These are phyloP conservation scores for Bombus terrestris DNA, from an alignment of 1,140 invertebrate genomes.

Conservation along the genomic window DNA sequence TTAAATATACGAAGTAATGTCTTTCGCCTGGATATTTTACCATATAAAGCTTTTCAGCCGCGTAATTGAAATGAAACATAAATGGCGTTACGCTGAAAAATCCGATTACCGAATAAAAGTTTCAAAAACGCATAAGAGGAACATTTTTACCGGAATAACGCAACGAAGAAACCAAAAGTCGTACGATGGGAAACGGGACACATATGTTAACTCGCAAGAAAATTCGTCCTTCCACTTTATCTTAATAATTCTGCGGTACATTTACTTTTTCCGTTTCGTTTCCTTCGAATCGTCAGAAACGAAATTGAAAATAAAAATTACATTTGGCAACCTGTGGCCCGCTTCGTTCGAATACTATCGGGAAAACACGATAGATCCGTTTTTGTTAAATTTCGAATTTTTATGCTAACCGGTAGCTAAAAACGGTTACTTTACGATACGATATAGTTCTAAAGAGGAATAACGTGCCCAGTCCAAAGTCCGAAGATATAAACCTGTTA, in stretches of 20 bases:
- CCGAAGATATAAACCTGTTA: background rate
- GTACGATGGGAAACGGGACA: background rate
- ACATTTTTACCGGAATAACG: background rate
- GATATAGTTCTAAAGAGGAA: background rate
- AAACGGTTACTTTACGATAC: background rate
- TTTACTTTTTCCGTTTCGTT: background rate
- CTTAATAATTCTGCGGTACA: background rate
- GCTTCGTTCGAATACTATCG: background rate
- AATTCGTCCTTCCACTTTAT: background rate
- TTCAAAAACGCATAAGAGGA: constrained; percentile 1
- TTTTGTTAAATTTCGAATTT: background rate
- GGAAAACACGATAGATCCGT: background rate
- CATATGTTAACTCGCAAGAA: background rate
- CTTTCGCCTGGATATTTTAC: background rate
- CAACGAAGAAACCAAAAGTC: background rate
- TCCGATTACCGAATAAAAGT: constrained; percentile 24
- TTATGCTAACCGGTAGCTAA: background rate
- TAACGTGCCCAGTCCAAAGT: background rate
- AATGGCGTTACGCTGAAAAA: constrained; percentile 25
- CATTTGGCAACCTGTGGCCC: background rate
- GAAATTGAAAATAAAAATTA: background rate
- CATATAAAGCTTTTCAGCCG: background rate
- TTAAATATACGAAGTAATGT: constrained; percentile 1
- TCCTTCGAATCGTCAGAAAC: background rate
- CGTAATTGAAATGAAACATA: constrained; percentile 24